Conservation (phyloP, 2,113 vertebrate species). For the Calonectris borealis region DNA sequence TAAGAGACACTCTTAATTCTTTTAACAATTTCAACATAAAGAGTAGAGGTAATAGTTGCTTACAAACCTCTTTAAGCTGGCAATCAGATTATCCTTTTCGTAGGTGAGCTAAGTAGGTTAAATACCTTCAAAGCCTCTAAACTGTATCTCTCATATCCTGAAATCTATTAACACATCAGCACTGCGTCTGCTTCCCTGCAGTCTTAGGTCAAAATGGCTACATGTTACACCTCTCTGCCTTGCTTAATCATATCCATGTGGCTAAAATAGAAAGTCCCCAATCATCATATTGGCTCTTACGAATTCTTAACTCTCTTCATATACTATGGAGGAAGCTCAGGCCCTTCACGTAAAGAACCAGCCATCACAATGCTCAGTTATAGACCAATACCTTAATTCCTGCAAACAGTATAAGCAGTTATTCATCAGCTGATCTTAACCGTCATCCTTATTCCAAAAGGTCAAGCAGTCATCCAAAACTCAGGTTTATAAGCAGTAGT, state of each 20-base stretch:
- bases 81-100: slow-evolving; percentile 6
- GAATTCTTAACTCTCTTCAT: not conserved
- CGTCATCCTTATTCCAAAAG: not conserved
- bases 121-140: slow-evolving; percentile 25
- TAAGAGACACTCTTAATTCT: not conserved
- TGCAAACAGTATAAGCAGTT: not conserved
- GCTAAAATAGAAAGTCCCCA: not conserved
- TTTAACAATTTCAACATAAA: not conserved
- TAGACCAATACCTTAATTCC: not conserved
- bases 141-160: not conserved
- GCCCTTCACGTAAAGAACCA: not conserved
- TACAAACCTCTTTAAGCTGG: not conserved
- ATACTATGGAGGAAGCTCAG: not conserved
- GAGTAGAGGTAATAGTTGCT: not conserved
- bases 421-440: not conserved
- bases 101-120: slow-evolving; percentile 48
- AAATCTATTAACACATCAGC: not conserved
- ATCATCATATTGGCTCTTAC: not conserved
- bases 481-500: not conserved
- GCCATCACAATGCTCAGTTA: not conserved
- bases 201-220: not conserved
- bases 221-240: not conserved
- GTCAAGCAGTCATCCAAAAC: not conserved
- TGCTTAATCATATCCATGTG: not conserved
- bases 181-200: not conserved